Evolutionary conservation across 2,113 vertebrate genomes (phyloP), one percentile per base, ranked within the genome.

Genomic region (Malurus elegans): DNA sequence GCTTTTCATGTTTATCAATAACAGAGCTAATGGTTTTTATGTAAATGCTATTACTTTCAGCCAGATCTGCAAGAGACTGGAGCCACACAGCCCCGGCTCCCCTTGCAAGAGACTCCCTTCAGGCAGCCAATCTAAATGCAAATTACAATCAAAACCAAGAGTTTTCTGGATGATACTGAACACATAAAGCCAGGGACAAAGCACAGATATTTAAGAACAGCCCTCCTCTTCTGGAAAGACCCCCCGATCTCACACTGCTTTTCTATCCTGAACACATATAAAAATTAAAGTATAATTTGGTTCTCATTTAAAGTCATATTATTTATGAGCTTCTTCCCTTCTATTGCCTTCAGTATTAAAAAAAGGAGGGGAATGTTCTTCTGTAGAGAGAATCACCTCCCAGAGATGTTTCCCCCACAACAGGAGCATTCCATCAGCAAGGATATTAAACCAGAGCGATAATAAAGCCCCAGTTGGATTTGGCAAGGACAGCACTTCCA

Each of bases 121-220:
- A 56, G 94, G 95, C 94, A 94, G 88, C 95, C 96, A 97, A 96
- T 97, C 92, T 97, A 97, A 96, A 97, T 96, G 97, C 97, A 97
- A 97, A 97, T 97, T 89, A 74, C 47, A 81, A 91, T 88, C 93
- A 92, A 96, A 88, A 29, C 66, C 65, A 66, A 36, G 82, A 92
- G 71, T 67, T 71, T 92, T 72, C 85, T 34, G 76, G 91, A 66
- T 56, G 57, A 78, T 56, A 44, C 62, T 14, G 21, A 79, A 87
- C 70, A 61, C 5, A 3, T 40, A 47, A 60, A 70, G 44, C 24
- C 4, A 54, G 42, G 51, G 83, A 58, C 42, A 85, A 86, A 90
- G 88, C 21, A 45, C 12, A 69, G 28, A 3, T 38, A 65, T 57
- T 12, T 24, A 54, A 88, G 51, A 86, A 65, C 51, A 45, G 23